Conservation (phyloP, 1,140 invertebrate genomes). For the Diachasma alloeum region DNA sequence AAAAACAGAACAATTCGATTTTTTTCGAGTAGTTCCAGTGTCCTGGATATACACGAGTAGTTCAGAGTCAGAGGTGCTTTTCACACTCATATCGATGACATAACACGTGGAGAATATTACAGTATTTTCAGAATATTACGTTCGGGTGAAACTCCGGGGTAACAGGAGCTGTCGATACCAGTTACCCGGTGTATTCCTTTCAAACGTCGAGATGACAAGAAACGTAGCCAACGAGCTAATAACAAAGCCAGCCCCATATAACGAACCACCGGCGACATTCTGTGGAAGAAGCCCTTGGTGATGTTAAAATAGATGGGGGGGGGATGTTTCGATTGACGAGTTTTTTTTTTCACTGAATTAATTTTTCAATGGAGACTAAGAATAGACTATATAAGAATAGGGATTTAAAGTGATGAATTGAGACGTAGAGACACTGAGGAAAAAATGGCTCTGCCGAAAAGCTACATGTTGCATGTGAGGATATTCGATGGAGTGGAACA, state of each 20-base stretch:
- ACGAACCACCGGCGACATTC: conserved; percentile 19
- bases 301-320: not conserved
- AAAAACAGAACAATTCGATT: too few species aligned
- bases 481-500: too few species aligned
- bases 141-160: not conserved
- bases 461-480: too few species aligned
- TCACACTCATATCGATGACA: not conserved
- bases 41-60: too few species aligned
- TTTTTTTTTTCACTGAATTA: not conserved
- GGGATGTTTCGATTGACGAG: not conserved
- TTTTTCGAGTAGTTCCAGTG: too few species aligned
- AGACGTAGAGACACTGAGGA: too few species aligned
- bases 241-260: conserved; percentile 28
- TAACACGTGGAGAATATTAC: not conserved
- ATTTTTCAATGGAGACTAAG: too few species aligned
- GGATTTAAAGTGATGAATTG: too few species aligned
- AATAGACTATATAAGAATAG: too few species aligned
- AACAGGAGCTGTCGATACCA: conserved; percentile 26
- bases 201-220: conserved; percentile 25
- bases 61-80: not conserved
- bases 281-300: not conserved
- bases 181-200: conserved; percentile 30
- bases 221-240: conserved; percentile 21
- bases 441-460: too few species aligned
- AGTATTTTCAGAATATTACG: not conserved